These are phyloP conservation scores for Mormyrus iriodes DNA, from an alignment of 2,113 vertebrate genomes.

Conservation along the genomic window DNA sequence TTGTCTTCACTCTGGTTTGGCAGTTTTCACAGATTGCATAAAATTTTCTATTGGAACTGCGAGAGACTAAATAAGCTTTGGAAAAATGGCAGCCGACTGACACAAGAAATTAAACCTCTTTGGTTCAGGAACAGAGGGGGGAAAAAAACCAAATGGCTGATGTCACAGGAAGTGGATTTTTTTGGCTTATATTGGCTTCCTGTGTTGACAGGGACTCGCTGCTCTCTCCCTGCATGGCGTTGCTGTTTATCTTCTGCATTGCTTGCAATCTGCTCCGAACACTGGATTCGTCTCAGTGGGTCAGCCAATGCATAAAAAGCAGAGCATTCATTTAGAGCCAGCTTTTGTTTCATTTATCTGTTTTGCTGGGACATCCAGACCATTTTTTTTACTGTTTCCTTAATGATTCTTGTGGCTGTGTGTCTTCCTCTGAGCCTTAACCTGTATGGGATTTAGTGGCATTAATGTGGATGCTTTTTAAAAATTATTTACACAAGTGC, in stretches of 20 bases:
- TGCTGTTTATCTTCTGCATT: neutral
- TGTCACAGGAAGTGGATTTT: constrained; percentile 11
- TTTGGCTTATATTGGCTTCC: neutral
- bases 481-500: neutral
- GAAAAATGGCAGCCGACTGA: neutral
- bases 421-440: neutral
- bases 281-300: neutral
- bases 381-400: neutral
- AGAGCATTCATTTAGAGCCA: neutral
- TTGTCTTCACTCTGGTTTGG: neutral
- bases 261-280: neutral
- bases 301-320: neutral
- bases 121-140: neutral
- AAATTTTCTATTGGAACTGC: neutral
- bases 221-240: neutral
- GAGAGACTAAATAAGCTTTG: neutral
- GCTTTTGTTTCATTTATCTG: neutral
- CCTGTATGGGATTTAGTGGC: neutral
- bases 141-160: neutral
- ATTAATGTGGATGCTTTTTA: neutral
- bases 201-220: neutral
- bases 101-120: neutral
- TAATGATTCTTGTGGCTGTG: neutral
- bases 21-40: neutral
- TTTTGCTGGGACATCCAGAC: neutral